A percentile compares a stretch with the other conserved stretches of the same genome.
Evolutionary conservation across 2,113 vertebrate species (phyloP).

Genomic region (Pituophis catenifer): DNA sequence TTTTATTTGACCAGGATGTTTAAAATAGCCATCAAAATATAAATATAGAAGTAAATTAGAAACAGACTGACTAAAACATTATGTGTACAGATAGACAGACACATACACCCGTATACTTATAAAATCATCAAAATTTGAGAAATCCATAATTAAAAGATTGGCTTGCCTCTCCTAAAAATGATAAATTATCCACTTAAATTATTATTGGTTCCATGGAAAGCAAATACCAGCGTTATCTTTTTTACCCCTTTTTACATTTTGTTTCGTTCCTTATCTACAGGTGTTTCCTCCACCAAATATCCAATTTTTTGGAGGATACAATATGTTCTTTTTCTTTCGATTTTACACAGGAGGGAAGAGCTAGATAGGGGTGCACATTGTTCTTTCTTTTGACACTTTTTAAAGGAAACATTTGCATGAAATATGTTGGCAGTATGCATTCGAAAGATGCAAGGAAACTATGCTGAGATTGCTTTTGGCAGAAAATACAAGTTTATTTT

Average conservation of each 20-base stretch:
- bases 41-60: neutral
- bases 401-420: neutral
- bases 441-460: neutral
- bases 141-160: neutral
- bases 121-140: neutral
- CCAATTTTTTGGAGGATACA: neutral
- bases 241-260: neutral
- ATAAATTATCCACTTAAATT: neutral
- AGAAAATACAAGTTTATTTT: constrained; percentile 1
- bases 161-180: neutral
- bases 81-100: neutral
- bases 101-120: neutral
- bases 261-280: neutral
- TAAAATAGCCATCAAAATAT: neutral
- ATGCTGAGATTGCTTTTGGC: constrained; percentile 13
- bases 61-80: neutral
- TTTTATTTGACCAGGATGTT: neutral
- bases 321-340: neutral
- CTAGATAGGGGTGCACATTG: neutral
- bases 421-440: neutral
- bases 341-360: neutral
- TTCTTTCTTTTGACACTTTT: constrained; percentile 13
- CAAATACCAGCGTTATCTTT: neutral
- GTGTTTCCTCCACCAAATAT: neutral
- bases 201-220: neutral